Conservation (phyloP, 2,797 vertebrate species). For the Apogon hyalosoma region DNA sequence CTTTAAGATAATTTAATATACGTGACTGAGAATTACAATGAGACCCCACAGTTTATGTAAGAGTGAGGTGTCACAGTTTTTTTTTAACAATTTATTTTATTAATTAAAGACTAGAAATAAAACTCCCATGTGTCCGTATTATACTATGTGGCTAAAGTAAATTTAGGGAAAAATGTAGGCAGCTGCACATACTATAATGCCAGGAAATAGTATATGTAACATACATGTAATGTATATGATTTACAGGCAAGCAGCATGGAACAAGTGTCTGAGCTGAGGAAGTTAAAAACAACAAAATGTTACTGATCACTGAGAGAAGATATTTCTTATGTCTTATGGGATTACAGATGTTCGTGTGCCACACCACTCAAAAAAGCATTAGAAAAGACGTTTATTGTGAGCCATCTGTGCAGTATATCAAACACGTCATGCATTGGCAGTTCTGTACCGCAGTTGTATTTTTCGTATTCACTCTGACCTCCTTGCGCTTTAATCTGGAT, state of each 20-base stretch:
- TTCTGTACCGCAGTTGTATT: slow-evolving; percentile 17
- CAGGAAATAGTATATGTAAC: neutral
- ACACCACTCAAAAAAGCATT: neutral
- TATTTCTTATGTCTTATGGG: slow-evolving; percentile 16
- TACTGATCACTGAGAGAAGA: slow-evolving; percentile 26
- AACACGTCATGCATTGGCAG: slow-evolving; percentile 16
- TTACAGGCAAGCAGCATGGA: slow-evolving; percentile 1
- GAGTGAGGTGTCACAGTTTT: neutral
- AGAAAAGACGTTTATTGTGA: slow-evolving; percentile 27
- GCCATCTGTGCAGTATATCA: slow-evolving; percentile 35
- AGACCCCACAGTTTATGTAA: slow-evolving; percentile 15
- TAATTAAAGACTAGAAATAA: neutral
- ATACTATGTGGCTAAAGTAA: neutral
- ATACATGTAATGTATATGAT: neutral
- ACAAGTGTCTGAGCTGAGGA: slow-evolving; percentile 3
- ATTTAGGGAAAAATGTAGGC: slow-evolving; percentile 4
- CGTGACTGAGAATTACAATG: slow-evolving; percentile 30
- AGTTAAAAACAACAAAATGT: slow-evolving; percentile 25
- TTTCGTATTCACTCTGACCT: slow-evolving; percentile 40
- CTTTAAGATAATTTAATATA: slow-evolving; percentile 32
- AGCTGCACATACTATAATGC: neutral
- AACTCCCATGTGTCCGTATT: neutral
- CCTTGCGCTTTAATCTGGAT: slow-evolving; percentile 41
- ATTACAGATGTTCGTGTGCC: slow-evolving; percentile 19
- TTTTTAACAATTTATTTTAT: slow-evolving; percentile 5